Base-by-base conservation (phyloP, 1,140 invertebrate species). In the Bradysia coprophila region DNA sequence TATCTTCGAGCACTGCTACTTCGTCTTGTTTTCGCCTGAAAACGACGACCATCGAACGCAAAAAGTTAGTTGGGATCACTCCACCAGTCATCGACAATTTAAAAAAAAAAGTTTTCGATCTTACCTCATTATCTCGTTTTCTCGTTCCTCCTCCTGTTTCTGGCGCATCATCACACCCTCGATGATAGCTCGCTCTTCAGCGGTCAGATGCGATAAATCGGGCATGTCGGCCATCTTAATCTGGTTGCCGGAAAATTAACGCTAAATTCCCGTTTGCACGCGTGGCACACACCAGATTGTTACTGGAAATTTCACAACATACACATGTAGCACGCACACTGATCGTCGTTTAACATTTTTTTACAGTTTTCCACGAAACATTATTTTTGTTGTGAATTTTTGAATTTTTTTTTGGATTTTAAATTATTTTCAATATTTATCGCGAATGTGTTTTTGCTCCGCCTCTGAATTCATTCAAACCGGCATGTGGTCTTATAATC, bases 121-220 rank as follows among this genome's bases (percentile, higher is more conserved):
- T 72, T 64, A 94, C 89, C 85, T 88, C 75, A 94, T 83, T 61
- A 93, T 84, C 64, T 92, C 85, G 61, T 85, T 81, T 64, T 97
- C 93, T 51, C 82, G 76, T 60, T 91, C 84, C 67, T 98, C 94
- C 70, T 98, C 94, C 62, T 91, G 85, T 63, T 85, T 83, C 65
- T 98, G 93, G 48, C 94, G 71, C 71, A 90, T 77, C 68, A 98
- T 86, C 51, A 98, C 94, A 55, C 80, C 78, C 66, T 96, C 87
- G 64, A 98, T 98, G 70, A 97, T 94, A 66, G 81, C 79, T 61
- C 93, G 75, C 71, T 98, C 94, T 65, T 97, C 91, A 54, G 89
- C 83, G 52, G 90, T 97, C 56, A 98, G 79, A 69, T 98, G 92
- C 58, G 89, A 95, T 54, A 98, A 76, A 73, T 98, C 93, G 51